Evolutionary conservation across 2,113 vertebrate species (phyloP), one percentile per base, ranked within the genome.

Genomic region (Odontesthes bonariensis): DNA sequence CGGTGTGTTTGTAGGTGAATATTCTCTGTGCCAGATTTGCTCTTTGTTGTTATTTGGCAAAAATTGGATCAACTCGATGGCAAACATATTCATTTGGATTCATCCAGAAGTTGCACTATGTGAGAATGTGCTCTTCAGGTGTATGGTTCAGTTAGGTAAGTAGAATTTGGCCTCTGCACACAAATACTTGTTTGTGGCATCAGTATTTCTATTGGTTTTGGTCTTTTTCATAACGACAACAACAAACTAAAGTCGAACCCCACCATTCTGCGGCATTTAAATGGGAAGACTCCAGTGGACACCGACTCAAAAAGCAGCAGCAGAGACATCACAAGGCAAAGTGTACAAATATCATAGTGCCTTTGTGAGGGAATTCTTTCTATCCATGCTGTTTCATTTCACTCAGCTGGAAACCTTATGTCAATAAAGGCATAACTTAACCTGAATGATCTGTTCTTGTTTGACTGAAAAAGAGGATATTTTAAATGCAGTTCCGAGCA

Each of bases 371-470:
- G 59, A 72, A 81, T 73, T 51, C 56, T 72, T 86, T 75, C 27
- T 33, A 66, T 86, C 69, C 70, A 76, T 81, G 79, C 79, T 82
- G 84, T 78, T 81, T 85, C 57, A 71, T 74, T 77, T 64, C 60
- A 42, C 73, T 82, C 74, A 76, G 78, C 78, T 76, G 85, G 80
- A 82, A 49, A 77, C 53, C 56, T 33, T 32, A 73, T 81, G 86
- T 88, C 88, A 92, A 91, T 89, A 90, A 90, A 92, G 71, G 76
- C 85, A 73, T 60, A 70, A 83, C 58, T 27, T 67, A 69, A 87
- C 74, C 62, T 57, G 54, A 14, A 33, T 38, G 38, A 76, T 64
- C 80, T 82, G 65, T 69, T 86, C 22, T 90, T 84, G 65, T 89
- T 79, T 87, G 74, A 85, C 81, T 83, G 52, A 47, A 71, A 82